Percentiles rank a stretch among this genome's conserved stretches.
phyloP scores from a whole-genome alignment of 2,797 vertebrate genomes.

The Valencia hispanica region DNA sequence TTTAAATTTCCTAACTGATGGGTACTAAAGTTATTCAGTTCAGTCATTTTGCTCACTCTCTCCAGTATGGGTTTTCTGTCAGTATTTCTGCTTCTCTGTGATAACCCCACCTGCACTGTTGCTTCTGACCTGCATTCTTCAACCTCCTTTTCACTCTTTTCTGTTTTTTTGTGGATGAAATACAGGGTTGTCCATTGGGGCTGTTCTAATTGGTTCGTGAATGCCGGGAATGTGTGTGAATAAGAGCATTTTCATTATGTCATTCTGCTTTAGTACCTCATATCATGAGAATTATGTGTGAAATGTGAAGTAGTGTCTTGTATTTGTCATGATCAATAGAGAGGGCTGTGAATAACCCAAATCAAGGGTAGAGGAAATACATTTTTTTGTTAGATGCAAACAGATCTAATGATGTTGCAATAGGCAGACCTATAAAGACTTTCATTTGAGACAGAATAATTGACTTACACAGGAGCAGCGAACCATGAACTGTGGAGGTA shows the following conservation, averaged over 20 bases:
- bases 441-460: too few relatives aligned
- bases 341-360: not conserved
- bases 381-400: not conserved
- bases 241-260: not conserved
- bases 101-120: not conserved
- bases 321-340: not conserved
- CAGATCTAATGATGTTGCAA: too few relatives aligned
- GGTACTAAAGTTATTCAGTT: too few relatives aligned
- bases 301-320: not conserved
- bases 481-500: not conserved
- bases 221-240: not conserved
- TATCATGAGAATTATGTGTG: not conserved
- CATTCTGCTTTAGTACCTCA: not conserved
- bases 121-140: not conserved
- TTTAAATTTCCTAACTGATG: too few relatives aligned
- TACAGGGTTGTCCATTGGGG: not conserved
- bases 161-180: not conserved
- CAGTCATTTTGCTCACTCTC: too few relatives aligned
- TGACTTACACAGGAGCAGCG: too few relatives aligned
- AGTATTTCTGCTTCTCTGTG: not conserved
- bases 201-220: not conserved
- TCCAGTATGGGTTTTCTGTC: not conserved
- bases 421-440: too few relatives aligned
- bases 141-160: not conserved
- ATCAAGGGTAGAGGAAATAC: not conserved